Percentiles rank a stretch among this genome's conserved stretches.
phyloP scores from a whole-genome alignment of 2,888 invertebrate species.

The Prosopocoilus inquinatus region DNA sequence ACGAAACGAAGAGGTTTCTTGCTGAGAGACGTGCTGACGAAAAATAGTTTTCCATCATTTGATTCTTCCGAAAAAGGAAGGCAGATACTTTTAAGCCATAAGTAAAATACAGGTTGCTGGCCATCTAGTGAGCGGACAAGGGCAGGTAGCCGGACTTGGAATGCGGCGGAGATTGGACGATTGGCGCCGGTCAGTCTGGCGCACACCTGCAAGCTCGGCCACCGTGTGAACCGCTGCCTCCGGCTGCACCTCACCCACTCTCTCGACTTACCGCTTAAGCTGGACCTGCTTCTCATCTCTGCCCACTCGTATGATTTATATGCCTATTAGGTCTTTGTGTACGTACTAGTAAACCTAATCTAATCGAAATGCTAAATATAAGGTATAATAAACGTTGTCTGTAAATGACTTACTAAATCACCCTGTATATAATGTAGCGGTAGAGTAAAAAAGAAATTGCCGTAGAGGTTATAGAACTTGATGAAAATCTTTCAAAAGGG shows the following conservation, averaged over 20 bases:
- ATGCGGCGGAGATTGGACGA: slow-evolving; percentile 35
- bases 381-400: slow-evolving; percentile 3
- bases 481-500: too few species aligned
- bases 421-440: too few species aligned
- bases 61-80: slow-evolving; percentile 19
- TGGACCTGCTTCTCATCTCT: slow-evolving; percentile 8
- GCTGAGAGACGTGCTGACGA: background rate
- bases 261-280: slow-evolving; percentile 6
- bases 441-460: too few species aligned
- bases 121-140: slow-evolving; percentile 25
- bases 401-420: background rate
- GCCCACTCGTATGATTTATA: slow-evolving; percentile 16
- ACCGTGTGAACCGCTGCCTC: slow-evolving; percentile 42
- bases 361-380: background rate
- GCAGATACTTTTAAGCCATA: slow-evolving; percentile 11
- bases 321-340: slow-evolving; percentile 4
- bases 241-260: slow-evolving; percentile 30
- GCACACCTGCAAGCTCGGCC: slow-evolving; percentile 48
- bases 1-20: too few species aligned
- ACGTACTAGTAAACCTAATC: slow-evolving; percentile 4
- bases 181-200: slow-evolving; percentile 49
- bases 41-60: slow-evolving; percentile 17
- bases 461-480: too few species aligned
- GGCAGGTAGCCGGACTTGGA: slow-evolving; percentile 32
- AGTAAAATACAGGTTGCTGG: slow-evolving; percentile 19